These are phyloP conservation scores for Scolopax rusticola DNA, from an alignment of 2,797 vertebrate species.

Conservation along the genomic window DNA sequence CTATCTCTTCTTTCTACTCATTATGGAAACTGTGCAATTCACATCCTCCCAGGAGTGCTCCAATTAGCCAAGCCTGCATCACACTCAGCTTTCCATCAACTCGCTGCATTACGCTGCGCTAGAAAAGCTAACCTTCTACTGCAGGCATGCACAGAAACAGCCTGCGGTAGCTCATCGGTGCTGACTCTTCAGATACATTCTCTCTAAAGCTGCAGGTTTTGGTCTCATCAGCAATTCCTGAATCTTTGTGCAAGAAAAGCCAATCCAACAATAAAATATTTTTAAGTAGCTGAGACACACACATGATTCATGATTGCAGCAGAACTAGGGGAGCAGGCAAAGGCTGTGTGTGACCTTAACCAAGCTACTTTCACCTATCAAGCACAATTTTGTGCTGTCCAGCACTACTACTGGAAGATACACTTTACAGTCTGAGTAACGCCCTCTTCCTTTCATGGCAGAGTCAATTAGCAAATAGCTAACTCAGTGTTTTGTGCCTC, in stretches of 20 bases:
- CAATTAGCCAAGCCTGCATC: constrained; percentile 64
- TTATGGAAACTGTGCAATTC: constrained; percentile 65
- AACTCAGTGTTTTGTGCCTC: background rate
- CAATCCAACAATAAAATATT: background rate
- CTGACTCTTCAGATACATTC: constrained; percentile 64
- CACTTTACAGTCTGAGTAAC: background rate
- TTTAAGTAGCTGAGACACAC: background rate
- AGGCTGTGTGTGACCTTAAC: background rate
- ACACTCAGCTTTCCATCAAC: constrained; percentile 61
- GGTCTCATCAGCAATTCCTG: constrained; percentile 56
- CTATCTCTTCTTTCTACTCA: constrained; percentile 65
- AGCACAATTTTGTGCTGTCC: background rate
- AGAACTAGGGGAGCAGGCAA: background rate
- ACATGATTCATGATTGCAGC: background rate
- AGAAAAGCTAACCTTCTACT: constrained; percentile 33
- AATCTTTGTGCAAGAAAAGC: constrained; percentile 10
- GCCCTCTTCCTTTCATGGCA: background rate
- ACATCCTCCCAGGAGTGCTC: constrained; percentile 68
- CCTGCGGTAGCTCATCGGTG: background rate
- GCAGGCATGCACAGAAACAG: constrained; percentile 35
- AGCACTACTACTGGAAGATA: background rate
- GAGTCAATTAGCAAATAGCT: background rate
- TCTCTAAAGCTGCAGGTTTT: constrained; percentile 65
- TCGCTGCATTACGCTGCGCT: background rate
- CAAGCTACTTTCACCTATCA: background rate